Percentiles rank a stretch among this genome's conserved stretches.
Conservation (phyloP, 2,797 vertebrate species). For the Liasis olivaceus region DNA sequence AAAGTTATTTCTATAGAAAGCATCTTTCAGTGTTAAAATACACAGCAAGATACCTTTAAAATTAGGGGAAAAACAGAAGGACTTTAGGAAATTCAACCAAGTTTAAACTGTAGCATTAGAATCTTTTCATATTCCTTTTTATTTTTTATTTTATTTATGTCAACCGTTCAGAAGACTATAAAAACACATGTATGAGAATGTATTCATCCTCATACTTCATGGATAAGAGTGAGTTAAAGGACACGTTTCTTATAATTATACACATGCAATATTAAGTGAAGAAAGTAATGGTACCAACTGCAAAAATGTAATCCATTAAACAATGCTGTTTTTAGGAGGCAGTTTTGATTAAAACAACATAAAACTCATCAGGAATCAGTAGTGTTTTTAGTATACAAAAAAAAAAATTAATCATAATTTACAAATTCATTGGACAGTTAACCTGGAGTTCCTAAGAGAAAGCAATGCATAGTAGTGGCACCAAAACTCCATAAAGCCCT, state of each 20-base stretch:
- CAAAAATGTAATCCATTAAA: conserved; percentile 46
- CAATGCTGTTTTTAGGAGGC: conserved; percentile 5
- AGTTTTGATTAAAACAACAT: neutral
- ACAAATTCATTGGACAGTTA: neutral
- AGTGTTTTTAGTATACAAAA: neutral
- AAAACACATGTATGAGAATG: conserved; percentile 72
- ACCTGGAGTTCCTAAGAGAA: neutral
- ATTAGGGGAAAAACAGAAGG: conserved; percentile 54
- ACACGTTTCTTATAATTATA: conserved; percentile 35
- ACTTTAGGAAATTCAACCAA: conserved; percentile 67
- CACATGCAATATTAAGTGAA: conserved; percentile 28
- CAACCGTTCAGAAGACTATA: conserved; percentile 64
- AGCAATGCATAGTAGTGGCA: neutral
- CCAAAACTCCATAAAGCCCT: neutral
- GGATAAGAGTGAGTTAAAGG: conserved; percentile 51
- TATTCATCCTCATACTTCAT: conserved; percentile 45
- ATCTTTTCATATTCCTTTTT: conserved; percentile 67
- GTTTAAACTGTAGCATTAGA: conserved; percentile 73
- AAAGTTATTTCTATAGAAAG: conserved; percentile 59
- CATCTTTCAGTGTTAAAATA: conserved; percentile 46
- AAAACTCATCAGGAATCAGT: neutral
- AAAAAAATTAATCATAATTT: neutral
- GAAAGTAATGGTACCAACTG: conserved; percentile 45
- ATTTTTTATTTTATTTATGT: conserved; percentile 67
- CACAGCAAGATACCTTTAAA: conserved; percentile 57